These are phyloP conservation scores for Heterodera filipjevi DNA, from an alignment of 2,888 invertebrate species.

Conservation along the genomic window DNA sequence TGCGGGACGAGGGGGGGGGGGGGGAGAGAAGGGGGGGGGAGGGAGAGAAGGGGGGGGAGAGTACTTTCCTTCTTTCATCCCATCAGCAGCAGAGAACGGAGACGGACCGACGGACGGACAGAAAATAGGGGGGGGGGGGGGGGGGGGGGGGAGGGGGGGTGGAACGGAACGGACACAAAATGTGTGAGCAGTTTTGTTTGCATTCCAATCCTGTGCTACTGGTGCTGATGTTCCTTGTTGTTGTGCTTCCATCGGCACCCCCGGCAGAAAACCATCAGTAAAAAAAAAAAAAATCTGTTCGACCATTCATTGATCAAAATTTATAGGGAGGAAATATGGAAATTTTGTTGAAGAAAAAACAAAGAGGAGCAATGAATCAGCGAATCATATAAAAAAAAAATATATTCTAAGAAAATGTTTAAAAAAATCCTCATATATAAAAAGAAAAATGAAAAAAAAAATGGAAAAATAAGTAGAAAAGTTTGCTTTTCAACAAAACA, in stretches of 20 bases:
- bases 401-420: too few relatives aligned
- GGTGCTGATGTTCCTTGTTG: neutral
- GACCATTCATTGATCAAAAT: neutral
- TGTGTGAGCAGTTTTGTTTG: conserved; percentile 11
- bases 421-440: neutral
- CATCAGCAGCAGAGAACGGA: conserved; percentile 1
- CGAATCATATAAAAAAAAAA: neutral
- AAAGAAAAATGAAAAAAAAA: neutral
- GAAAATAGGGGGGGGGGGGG: neutral
- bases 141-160: too few relatives aligned
- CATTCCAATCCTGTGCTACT: neutral
- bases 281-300: neutral
- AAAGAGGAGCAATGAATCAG: neutral
- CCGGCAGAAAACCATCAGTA: neutral
- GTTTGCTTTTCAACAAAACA: too few relatives aligned
- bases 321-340: neutral
- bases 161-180: conserved; percentile 8
- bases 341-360: neutral
- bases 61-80: neutral
- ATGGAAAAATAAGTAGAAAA: neutral
- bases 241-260: neutral
- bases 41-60: neutral
- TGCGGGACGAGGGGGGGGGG: neutral
- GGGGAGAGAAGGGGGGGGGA: neutral
- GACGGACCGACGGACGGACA: conserved; percentile 4